Conservation (phyloP, 2,888 invertebrate genomes). For the Argyra leucocephala region DNA sequence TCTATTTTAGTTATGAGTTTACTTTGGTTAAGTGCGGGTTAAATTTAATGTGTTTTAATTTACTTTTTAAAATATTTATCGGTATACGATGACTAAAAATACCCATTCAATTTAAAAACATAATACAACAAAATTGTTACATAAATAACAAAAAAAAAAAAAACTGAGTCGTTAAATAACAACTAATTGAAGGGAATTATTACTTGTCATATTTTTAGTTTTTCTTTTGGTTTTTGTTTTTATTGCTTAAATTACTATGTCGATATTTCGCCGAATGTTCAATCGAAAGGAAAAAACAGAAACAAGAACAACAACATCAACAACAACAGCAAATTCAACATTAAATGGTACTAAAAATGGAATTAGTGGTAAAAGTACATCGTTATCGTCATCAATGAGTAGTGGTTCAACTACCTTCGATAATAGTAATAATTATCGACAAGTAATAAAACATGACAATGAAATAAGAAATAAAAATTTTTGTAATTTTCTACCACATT, state of each 20-base stretch:
- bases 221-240: too few relatives aligned
- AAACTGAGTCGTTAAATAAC: too few relatives aligned
- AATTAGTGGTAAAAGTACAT: neutral
- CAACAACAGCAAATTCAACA: slow-evolving; percentile 17
- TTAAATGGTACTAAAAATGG: neutral
- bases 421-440: neutral
- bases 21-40: slow-evolving; percentile 22
- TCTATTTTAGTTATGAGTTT: slow-evolving; percentile 24
- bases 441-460: neutral
- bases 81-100: too few relatives aligned
- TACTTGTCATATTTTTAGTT: too few relatives aligned
- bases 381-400: neutral
- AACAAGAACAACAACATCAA: neutral
- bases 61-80: too few relatives aligned
- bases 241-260: neutral
- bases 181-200: too few relatives aligned
- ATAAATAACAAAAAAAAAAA: too few relatives aligned
- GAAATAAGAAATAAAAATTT: neutral
- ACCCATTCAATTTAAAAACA: slow-evolving; percentile 10
- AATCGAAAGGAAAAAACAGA: slow-evolving; percentile 30
- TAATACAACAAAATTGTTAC: too few relatives aligned
- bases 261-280: slow-evolving; percentile 35
- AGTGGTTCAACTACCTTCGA: neutral
- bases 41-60: slow-evolving; percentile 12
- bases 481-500: neutral